Evolutionary conservation across 2,113 vertebrate genomes (phyloP).

Genomic region (Riparia riparia): DNA sequence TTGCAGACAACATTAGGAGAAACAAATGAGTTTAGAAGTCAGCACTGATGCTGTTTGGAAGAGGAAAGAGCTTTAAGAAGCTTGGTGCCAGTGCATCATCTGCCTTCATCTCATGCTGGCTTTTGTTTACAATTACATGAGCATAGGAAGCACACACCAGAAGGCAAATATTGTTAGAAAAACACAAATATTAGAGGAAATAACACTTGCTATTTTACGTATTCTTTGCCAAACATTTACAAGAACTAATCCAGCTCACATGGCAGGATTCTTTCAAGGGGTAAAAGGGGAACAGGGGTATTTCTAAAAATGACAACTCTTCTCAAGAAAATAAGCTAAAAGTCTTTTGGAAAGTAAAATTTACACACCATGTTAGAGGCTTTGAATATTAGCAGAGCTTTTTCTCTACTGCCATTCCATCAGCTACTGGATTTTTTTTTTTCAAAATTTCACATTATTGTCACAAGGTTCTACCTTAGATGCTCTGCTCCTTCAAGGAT

Average conservation of each 20-base stretch:
- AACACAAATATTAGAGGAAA: background rate
- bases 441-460: background rate
- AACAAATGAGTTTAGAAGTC: background rate
- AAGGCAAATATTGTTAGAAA: background rate
- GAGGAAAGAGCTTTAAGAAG: background rate
- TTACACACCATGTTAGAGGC: background rate
- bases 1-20: background rate
- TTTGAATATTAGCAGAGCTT: background rate
- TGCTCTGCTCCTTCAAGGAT: background rate
- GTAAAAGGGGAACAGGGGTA: background rate
- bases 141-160: background rate
- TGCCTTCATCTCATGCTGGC: background rate
- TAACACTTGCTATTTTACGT: background rate
- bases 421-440: background rate
- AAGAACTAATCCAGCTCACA: background rate
- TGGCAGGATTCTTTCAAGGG: accelerated
- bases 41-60: background rate
- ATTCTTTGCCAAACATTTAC: background rate
- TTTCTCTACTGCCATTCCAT: background rate
- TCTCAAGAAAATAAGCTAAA: background rate
- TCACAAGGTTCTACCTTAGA: background rate
- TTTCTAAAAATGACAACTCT: background rate
- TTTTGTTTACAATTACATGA: background rate
- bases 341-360: background rate
- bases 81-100: background rate